Percentiles rank a stretch among this genome's conserved stretches.
phyloP scores from a whole-genome alignment of 2,888 invertebrate species.

The Dasypogon diadema region DNA sequence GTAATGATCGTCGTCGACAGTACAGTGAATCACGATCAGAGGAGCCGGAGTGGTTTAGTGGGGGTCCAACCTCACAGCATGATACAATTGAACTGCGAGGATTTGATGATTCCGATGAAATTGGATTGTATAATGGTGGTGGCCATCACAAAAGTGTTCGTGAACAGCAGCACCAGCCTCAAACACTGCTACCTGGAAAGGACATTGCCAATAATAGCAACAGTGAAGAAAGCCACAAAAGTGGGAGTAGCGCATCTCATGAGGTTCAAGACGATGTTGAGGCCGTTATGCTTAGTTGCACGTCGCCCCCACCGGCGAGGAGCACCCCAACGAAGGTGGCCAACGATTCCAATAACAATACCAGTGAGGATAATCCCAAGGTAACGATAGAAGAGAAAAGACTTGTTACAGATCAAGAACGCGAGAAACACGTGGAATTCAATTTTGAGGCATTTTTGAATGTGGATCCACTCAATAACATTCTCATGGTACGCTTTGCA shows the following conservation, averaged over 20 bases:
- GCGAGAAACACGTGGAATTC: conserved; percentile 72
- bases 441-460: conserved; percentile 89
- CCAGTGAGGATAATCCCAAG: conserved; percentile 8
- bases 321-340: conserved; percentile 53
- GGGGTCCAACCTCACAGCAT: conserved; percentile 89
- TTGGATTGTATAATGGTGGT: conserved; percentile 50
- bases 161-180: conserved; percentile 44
- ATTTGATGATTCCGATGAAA: conserved; percentile 77
- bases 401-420: no score
- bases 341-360: conserved; percentile 39
- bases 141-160: conserved; percentile 52
- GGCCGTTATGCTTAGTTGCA: background rate
- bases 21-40: conserved; percentile 76
- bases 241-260: background rate
- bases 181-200: background rate
- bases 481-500: conserved; percentile 74
- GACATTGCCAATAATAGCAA: background rate
- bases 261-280: conserved; percentile 26
- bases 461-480: conserved; percentile 80
- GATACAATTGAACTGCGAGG: conserved; percentile 95
- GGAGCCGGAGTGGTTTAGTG: conserved; percentile 93
- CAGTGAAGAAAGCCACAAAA: background rate
- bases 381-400: background rate
- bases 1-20: conserved; percentile 70
- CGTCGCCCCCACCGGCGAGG: conserved; percentile 52